Evolutionary conservation across 2,797 vertebrate genomes (phyloP), one percentile per base, ranked within the genome.

Genomic region (Triplophysa bombifrons): DNA sequence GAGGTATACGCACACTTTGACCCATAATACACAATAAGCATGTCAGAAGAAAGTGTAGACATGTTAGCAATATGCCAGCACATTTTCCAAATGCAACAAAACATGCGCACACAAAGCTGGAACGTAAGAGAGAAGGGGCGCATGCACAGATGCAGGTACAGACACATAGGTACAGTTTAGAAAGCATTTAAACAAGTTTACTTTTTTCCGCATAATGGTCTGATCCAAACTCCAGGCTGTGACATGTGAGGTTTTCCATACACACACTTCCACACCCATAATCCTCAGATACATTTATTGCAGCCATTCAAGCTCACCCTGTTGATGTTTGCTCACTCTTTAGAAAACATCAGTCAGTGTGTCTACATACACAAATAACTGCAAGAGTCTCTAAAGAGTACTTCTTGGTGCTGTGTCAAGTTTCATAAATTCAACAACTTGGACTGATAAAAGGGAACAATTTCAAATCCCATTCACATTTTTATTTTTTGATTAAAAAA

Each of bases 271-370:
- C 78, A 72, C 77, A 66, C 60, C 60, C 69, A 27, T 73, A 66
- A 79, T 79, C 69, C 70, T 58, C 50, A 44, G 46, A 72, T 71
- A 41, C 27, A n/a, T 72, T 79, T 19, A 44, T 11, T 72, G 16
- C 38, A 56, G 25, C 22, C 63, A 66, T 72, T 72, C 48, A 72
- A 73, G 50, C 76, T 79, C 68, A 72, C 67, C 60, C 69, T 10
- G 66, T 68, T 68, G 8, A 63, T 78, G 76, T 78, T 78, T 78
- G 76, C 67, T 53, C 10, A 58, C 27, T 38, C 76, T 70, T 77
- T 17, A 50, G 53, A 76, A 76, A 67, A 30, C 34, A 38, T 77
- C 53, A 50, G 41, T 77, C 41, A 41, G 6, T 76, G 63, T 17
- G 51, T 56, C 51, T 68, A 7, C 38, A 19, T 50, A 51, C 20